These are phyloP conservation scores for Condylostylus longicornis DNA, from an alignment of 1,140 invertebrate species.

Conservation along the genomic window DNA sequence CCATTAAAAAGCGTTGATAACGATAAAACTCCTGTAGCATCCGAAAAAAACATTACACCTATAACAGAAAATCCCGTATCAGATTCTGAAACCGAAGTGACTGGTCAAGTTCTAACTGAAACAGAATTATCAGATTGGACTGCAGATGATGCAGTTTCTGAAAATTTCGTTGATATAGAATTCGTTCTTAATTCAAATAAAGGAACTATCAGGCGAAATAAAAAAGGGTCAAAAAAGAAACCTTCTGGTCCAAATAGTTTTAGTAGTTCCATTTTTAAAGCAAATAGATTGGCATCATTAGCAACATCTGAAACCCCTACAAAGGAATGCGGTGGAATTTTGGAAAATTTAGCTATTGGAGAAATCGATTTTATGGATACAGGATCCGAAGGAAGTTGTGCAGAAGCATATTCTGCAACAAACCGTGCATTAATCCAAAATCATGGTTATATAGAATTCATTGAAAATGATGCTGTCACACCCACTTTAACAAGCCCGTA, in stretches of 20 bases:
- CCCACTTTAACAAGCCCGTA: not conserved
- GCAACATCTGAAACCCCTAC: constrained; percentile 27
- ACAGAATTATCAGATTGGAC: constrained; percentile 77
- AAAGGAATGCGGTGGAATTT: constrained; percentile 23
- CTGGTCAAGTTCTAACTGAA: constrained; percentile 57
- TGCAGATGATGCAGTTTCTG: constrained; percentile 55
- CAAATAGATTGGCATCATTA: constrained; percentile 2
- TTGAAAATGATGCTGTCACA: constrained; percentile 32
- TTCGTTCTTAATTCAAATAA: constrained; percentile 41
- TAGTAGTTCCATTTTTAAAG: not conserved
- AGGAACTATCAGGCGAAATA: constrained; percentile 35
- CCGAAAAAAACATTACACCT: no score
- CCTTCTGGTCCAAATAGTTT: constrained; percentile 14
- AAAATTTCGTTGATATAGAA: constrained; percentile 52
- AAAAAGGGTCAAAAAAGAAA: constrained; percentile 27
- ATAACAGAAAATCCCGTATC: constrained; percentile 16
- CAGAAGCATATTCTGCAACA: constrained; percentile 41
- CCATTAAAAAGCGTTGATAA: constrained; percentile 15
- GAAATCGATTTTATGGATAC: constrained; percentile 63
- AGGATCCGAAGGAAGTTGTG: constrained; percentile 42
- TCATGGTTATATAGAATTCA: constrained; percentile 53
- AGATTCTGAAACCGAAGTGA: constrained; percentile 42
- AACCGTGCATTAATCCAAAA: constrained; percentile 40
- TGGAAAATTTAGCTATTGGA: constrained; percentile 28
- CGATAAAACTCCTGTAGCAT: constrained; percentile 29